Evolutionary conservation across 2,888 invertebrate species (phyloP).

Genomic region (Drosophila anomalata): DNA sequence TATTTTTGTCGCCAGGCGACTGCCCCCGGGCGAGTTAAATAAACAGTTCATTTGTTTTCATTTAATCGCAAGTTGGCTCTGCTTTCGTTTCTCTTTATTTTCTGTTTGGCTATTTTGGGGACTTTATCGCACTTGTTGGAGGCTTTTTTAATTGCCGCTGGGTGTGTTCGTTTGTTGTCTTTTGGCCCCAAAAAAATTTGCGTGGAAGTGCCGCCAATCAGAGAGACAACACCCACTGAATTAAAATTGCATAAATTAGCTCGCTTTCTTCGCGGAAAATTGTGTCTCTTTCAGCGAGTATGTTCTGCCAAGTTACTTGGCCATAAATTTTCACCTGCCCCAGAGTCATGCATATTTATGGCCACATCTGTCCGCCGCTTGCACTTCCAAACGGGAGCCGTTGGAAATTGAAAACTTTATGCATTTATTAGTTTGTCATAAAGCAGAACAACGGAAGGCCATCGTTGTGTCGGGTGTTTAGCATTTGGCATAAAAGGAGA

Average conservation of each 20-base stretch:
- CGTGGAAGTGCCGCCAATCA: conserved; percentile 76
- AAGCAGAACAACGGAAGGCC: conserved; percentile 44
- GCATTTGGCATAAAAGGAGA: conserved; percentile 44
- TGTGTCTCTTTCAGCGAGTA: conserved; percentile 4
- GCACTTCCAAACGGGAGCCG: conserved; percentile 73
- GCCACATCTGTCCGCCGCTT: conserved; percentile 22
- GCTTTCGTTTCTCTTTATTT: conserved; percentile 50
- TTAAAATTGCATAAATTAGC: conserved; percentile 80
- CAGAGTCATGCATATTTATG: conserved; percentile 37
- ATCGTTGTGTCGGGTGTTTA: conserved; percentile 33
- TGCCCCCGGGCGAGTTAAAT: conserved; percentile 70
- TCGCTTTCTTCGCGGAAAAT: conserved; percentile 12
- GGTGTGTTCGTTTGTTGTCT: conserved; percentile 47
- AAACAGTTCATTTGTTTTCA: conserved; percentile 81
- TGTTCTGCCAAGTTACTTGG: neutral
- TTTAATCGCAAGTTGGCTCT: conserved; percentile 65
- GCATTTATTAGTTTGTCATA: conserved; percentile 82
- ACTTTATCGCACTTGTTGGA: conserved; percentile 44
- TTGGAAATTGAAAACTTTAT: conserved; percentile 79
- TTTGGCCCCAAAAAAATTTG: conserved; percentile 17
- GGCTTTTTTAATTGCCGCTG: conserved; percentile 71
- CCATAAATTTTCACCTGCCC: conserved; percentile 36
- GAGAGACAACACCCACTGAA: conserved; percentile 74
- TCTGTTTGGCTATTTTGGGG: conserved; percentile 16
- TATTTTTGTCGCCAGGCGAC: conserved; percentile 1